Evolutionary conservation across 2,113 vertebrate species (phyloP), one percentile per base, ranked within the genome.

Genomic region (Dipodomys merriami): DNA sequence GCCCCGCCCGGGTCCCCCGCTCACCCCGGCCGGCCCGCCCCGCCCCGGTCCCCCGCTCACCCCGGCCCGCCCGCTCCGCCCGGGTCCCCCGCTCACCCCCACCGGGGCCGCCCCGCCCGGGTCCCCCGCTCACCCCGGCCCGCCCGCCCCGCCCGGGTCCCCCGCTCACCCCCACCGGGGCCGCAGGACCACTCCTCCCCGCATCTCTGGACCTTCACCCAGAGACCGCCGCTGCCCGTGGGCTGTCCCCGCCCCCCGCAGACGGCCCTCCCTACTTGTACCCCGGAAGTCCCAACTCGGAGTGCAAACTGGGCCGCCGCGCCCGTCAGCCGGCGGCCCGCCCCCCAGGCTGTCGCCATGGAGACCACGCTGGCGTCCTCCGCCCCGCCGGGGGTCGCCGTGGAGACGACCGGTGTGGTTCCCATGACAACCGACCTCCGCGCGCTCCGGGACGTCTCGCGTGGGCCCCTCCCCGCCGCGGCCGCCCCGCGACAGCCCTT

Each of bases 391-490:
- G 8, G 46, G 8, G 49, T 49, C 49, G 49, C 49, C 49, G 49
- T 49, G 49, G 49, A 49, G 49, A 49, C 49, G 65, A 23, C 72
- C 85, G 39, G 35, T 39, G 2, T 7, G 12, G 8, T 96, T 68
- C 74, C 86, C 86, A 84, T 90, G 83, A 81, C 93, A 81, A 77
- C 62, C 2, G 5, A 92, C 49, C 49, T 93, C 46, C 53, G 46
- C 12, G 77, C 72, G 86, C 95, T 95, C 91, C 95, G 95, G 93
- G 95, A 94, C 91, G 35, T 39, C 35, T 39, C 35, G 35, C 4
- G 35, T 0, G 35, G 35, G 35, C 35, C 35, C 35, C 35, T 39
- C 35, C 35, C 35, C 35, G 35, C 35, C 35, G 49, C 49, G 12
- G 49, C 49, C 49, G 8, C 49, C 49, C 8, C 49, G 49, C 12